Evolutionary conservation across 64 coral and sea anemone species (phyloP).

Genomic region (Astreopora myriophthalma): DNA sequence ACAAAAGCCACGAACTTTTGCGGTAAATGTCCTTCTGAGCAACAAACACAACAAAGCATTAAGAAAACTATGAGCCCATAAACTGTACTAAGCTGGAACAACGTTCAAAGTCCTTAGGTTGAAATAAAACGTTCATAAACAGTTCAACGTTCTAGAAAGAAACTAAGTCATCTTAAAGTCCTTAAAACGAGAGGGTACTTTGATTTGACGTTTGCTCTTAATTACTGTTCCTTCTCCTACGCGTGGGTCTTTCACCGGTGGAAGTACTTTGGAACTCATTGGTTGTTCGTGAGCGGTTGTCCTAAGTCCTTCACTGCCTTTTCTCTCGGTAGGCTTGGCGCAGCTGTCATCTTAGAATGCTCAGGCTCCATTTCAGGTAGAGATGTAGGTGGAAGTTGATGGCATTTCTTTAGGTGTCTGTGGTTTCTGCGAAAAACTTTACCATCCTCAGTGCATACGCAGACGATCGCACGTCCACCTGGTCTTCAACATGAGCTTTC

Average conservation of each 20-base stretch:
- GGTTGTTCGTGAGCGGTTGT: not conserved
- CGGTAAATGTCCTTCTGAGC: not conserved
- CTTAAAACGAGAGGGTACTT: not conserved
- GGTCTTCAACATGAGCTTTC: not conserved
- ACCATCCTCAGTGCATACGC: not conserved
- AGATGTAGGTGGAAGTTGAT: not conserved
- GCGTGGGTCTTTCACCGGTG: not conserved
- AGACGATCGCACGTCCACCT: not conserved
- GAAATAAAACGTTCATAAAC: too few relatives aligned
- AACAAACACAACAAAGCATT: not conserved
- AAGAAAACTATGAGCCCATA: not conserved
- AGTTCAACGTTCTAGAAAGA: too few relatives aligned
- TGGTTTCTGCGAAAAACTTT: not conserved
- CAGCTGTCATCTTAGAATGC: slow-evolving; percentile 14
- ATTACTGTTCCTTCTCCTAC: not conserved
- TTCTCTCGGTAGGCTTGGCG: too few relatives aligned
- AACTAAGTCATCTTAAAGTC: too few relatives aligned
- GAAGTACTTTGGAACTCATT: not conserved
- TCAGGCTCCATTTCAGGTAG: not conserved
- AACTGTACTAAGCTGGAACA: too few relatives aligned
- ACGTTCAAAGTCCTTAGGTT: too few relatives aligned
- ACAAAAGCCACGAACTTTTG: not conserved
- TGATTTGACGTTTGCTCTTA: not conserved
- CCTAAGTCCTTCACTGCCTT: not conserved
- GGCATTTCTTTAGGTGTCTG: not conserved